Conservation (phyloP, 2,113 vertebrate genomes). For the Malurus cyaneus region DNA sequence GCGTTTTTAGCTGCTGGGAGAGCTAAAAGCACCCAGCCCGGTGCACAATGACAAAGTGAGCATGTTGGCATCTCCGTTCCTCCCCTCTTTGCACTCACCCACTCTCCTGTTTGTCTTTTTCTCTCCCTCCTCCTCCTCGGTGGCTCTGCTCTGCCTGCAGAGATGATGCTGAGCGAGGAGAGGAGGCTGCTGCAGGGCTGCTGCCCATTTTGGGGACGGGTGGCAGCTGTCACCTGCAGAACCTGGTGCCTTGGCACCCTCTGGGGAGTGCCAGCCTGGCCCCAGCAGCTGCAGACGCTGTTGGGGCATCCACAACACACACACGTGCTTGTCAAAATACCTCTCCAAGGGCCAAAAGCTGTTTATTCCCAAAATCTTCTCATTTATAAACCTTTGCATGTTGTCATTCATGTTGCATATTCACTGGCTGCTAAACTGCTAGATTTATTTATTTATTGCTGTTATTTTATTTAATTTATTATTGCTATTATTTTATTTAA, state of each 20-base stretch:
- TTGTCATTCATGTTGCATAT: too few relatives aligned
- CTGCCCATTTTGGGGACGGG: neutral
- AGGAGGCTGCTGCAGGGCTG: neutral
- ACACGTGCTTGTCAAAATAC: too few relatives aligned
- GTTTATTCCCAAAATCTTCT: too few relatives aligned
- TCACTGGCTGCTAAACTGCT: too few relatives aligned
- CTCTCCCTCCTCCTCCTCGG: slow-evolving; percentile 3
- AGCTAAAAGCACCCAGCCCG: neutral
- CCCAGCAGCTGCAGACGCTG: neutral
- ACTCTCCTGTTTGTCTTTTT: slow-evolving; percentile 35
- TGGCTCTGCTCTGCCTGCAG: slow-evolving; percentile 10
- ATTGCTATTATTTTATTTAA: too few relatives aligned
- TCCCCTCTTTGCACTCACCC: neutral
- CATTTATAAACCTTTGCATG: too few relatives aligned
- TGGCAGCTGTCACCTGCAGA: slow-evolving; percentile 6
- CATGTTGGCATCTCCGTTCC: neutral
- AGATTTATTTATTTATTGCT: too few relatives aligned
- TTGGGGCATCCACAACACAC: too few relatives aligned
- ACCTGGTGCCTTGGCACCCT: neutral
- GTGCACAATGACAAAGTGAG: neutral
- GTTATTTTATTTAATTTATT: too few relatives aligned
- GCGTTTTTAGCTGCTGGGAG: neutral
- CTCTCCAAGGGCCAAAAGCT: too few relatives aligned
- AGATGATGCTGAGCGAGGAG: neutral
- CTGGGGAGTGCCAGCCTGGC: neutral